Base-by-base conservation (phyloP, 2,113 vertebrate genomes). In the Polypterus bichir region DNA sequence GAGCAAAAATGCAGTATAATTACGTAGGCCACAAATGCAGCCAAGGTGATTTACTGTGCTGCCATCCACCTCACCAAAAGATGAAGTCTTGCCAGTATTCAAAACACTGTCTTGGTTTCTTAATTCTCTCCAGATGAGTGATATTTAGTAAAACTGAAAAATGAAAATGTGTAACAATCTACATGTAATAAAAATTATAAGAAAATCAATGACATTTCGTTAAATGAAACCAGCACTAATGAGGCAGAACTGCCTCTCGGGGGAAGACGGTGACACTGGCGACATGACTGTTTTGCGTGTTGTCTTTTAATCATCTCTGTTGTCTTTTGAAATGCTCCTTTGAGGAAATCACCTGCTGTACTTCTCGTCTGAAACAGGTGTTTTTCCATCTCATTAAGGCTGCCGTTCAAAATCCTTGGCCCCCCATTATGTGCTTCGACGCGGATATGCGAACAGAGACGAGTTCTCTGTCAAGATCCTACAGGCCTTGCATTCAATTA, bases 231-330 rank as follows among this genome's bases (percentile, higher is more conserved):
- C 55, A 5, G 11, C 46, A 54, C 48, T 62, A 62, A 62, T 54
- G 9, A 59, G 48, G 44, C 51, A 5, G 8, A 3, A 27, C 5
- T 1, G 45, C 10, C 60, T 52, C 47, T n/a, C 3, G 60, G 60
- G 55, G 49, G 11, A n/a, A 10, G 49, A 62, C 44, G 2, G 27
- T 62, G 55, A 59, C 27, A 62, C 46, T 5, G 47, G 3, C 58
- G 49, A 64, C 57, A 64, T 57, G 52, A 64, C 57, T 45, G 59
- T 55, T 58, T 58, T 59, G 51, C 55, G 48, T 52, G 44, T 7
- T 27, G 57, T 46, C 48, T 47, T 61, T 66, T 66, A 61, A 66
- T 66, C 65, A 61, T 58, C 11, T 8, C 49, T 54, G 54, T 59
- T 62, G 54, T 66, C 45, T 59, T 46, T 58, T n/a, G 48, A 45